Evolutionary conservation across 30 jellyfish, hydroid and myxozoan genomes (phyloP).

Genomic region (Calvadosia cruxmelitensis): DNA sequence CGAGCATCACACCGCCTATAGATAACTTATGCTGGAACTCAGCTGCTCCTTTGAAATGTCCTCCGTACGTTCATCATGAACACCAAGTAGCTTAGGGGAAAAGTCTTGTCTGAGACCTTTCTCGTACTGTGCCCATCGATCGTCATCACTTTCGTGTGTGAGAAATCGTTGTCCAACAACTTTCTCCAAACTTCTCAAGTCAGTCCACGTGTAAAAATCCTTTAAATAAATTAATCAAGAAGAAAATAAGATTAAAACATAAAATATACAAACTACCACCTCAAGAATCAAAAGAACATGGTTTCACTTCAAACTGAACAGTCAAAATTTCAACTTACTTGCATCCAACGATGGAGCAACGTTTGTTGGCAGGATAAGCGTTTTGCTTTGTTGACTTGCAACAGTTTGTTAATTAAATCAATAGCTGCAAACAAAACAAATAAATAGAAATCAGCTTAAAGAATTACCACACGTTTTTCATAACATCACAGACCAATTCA

Average conservation of each 20-base stretch:
- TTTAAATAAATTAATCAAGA: too few relatives aligned
- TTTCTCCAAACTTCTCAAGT: slow-evolving; percentile 83
- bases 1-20: background rate
- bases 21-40: background rate
- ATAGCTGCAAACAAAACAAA: slow-evolving; percentile 44
- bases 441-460: too few relatives aligned
- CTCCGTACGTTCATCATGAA: background rate
- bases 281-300: background rate
- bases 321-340: slow-evolving; percentile 28
- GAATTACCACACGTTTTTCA: too few relatives aligned
- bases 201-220: slow-evolving; percentile 80
- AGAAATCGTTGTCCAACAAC: slow-evolving; percentile 77
- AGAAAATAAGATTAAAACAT: background rate
- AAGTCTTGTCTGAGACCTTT: slow-evolving; percentile 2
- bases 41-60: background rate
- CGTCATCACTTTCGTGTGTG: slow-evolving; percentile 96
- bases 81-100: background rate
- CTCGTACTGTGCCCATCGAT: slow-evolving; percentile 82
- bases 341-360: slow-evolving; percentile 93
- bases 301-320: background rate
- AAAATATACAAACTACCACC: background rate
- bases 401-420: slow-evolving; percentile 65
- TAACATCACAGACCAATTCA: too few relatives aligned
- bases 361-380: slow-evolving; percentile 92
- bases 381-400: slow-evolving; percentile 77